Evolutionary conservation across 2,797 vertebrate genomes (phyloP).

Genomic region (Halcyon smyrnensis): DNA sequence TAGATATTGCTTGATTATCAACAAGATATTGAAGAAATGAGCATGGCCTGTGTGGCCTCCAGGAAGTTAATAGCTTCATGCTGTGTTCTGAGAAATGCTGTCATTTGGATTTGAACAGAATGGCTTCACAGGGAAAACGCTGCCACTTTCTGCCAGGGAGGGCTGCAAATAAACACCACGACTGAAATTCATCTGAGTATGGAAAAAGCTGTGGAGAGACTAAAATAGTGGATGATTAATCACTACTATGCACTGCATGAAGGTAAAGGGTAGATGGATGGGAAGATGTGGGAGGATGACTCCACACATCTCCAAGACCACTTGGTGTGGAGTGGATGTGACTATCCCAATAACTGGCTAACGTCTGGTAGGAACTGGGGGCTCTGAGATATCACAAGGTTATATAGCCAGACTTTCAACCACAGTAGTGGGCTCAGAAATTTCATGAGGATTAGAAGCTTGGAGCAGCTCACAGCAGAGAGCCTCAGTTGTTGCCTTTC

Average conservation of each 20-base stretch:
- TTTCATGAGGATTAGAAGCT: neutral
- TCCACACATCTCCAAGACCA: neutral
- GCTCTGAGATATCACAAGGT: neutral
- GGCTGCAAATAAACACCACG: neutral
- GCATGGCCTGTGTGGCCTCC: neutral
- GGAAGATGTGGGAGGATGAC: neutral
- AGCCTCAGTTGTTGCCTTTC: neutral
- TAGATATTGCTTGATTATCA: neutral
- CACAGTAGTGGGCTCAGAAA: neutral
- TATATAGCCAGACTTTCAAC: neutral
- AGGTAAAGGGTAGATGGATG: neutral
- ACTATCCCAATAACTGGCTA: neutral
- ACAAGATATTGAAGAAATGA: neutral
- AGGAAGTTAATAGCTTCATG: neutral
- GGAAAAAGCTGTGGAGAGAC: neutral
- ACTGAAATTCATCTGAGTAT: neutral
- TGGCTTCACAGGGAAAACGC: constrained; percentile 12
- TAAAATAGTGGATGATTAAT: neutral
- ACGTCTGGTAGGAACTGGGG: neutral
- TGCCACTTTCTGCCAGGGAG: neutral
- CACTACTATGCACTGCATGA: neutral
- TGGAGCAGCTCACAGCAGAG: neutral
- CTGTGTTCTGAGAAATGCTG: constrained; percentile 18
- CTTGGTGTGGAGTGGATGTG: neutral
- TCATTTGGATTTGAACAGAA: constrained; percentile 27